Evolutionary conservation across 2,797 vertebrate genomes (phyloP).

Genomic region (Tachyglossus aculeatus): DNA sequence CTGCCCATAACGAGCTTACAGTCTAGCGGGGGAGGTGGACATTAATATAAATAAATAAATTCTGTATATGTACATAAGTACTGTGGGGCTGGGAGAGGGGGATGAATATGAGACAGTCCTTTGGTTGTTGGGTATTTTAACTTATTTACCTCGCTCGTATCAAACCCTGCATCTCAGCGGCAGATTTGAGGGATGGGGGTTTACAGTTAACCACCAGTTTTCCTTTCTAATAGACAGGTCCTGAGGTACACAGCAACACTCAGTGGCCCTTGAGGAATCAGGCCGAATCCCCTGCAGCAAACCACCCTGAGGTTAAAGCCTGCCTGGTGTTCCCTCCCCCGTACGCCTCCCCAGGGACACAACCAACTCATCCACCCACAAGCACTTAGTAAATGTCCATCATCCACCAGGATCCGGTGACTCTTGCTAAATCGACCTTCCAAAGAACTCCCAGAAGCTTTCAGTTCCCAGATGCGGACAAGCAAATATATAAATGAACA

Average conservation of each 20-base stretch:
- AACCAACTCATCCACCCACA: not conserved
- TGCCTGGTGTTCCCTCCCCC: not conserved
- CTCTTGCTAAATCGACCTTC: not conserved
- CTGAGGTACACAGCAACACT: not conserved
- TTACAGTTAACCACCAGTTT: not conserved
- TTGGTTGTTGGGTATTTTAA: too few species aligned
- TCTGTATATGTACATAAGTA: too few species aligned
- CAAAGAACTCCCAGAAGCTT: too few species aligned
- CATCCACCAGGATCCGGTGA: not conserved
- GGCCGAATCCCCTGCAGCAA: not conserved
- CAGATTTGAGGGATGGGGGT: not conserved
- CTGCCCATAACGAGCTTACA: too few species aligned
- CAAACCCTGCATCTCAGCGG: too few species aligned
- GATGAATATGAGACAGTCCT: too few species aligned
- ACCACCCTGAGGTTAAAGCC: not conserved
- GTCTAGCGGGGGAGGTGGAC: too few species aligned
- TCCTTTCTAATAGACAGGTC: not conserved
- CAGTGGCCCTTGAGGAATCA: not conserved
- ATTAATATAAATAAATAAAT: too few species aligned
- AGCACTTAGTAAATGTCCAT: not conserved
- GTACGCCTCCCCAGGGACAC: not conserved
- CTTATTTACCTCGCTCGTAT: too few species aligned
- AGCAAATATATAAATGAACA: too few species aligned
- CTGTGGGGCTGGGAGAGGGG: too few species aligned
- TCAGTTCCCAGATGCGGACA: too few species aligned